Evolutionary conservation across 2,113 vertebrate species (phyloP).

Genomic region (Taxidea taxus): DNA sequence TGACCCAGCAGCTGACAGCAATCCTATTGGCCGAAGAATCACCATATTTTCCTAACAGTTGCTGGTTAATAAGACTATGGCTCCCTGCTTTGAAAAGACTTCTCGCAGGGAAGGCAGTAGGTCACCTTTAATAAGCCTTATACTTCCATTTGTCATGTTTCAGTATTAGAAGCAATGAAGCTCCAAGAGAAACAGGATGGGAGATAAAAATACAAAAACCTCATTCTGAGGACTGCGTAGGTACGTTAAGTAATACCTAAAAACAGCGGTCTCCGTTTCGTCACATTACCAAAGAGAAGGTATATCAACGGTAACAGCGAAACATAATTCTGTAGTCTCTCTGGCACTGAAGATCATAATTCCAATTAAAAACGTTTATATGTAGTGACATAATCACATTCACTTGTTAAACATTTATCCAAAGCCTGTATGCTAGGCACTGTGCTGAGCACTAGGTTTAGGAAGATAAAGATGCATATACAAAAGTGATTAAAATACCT

Average conservation of each 20-base stretch:
- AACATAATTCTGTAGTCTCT: not conserved
- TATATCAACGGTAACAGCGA: not conserved
- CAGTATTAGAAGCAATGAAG: not conserved
- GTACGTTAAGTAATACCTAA: not conserved
- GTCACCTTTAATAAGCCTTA: slow-evolving; percentile 1
- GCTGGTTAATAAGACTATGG: slow-evolving; percentile 14
- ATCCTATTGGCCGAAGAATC: slow-evolving; percentile 25
- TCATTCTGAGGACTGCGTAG: not conserved
- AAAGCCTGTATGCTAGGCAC: not conserved
- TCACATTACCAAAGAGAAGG: not conserved
- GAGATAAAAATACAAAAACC: slow-evolving; percentile 7
- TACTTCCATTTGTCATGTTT: not conserved
- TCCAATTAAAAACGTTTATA: not conserved
- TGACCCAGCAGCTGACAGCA: slow-evolving; percentile 67
- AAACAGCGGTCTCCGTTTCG: not conserved
- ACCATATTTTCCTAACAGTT: slow-evolving; percentile 46
- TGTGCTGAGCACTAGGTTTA: not conserved
- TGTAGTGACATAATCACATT: not conserved
- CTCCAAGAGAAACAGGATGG: not conserved
- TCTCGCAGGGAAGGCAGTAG: not conserved
- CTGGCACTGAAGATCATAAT: not conserved
- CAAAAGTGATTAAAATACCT: slow-evolving; percentile 83
- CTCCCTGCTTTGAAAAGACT: slow-evolving; percentile 30
- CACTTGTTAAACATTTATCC: not conserved
- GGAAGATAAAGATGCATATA: not conserved